A percentile compares a stretch with the other conserved stretches of the same genome.
Conservation (phyloP, 2,113 vertebrate genomes). For the Phalacrocorax brasilianus region DNA sequence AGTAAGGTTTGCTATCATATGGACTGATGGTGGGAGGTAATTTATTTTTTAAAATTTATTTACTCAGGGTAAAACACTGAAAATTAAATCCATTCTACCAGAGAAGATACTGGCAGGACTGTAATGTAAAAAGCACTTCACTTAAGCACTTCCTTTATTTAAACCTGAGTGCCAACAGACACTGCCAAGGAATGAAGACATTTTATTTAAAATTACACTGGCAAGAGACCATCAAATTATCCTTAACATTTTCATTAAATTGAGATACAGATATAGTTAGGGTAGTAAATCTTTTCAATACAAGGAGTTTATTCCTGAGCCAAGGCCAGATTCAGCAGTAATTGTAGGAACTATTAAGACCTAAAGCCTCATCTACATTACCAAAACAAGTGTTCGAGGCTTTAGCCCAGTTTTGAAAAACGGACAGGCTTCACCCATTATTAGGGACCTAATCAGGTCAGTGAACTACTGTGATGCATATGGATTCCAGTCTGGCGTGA, state of each 20-base stretch:
- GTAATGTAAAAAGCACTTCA: constrained; percentile 56
- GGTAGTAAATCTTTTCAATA: constrained; percentile 72
- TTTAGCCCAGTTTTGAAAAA: constrained; percentile 42
- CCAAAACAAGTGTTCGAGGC: constrained; percentile 56
- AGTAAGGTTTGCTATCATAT: constrained; percentile 12
- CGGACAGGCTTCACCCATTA: background rate
- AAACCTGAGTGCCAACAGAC: constrained; percentile 32
- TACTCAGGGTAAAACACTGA: constrained; percentile 43
- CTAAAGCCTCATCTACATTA: constrained; percentile 56
- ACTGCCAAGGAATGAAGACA: constrained; percentile 70
- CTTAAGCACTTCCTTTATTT: constrained; percentile 68
- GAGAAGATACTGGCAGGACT: constrained; percentile 42
- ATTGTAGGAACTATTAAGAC: constrained; percentile 43
- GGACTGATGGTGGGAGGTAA: background rate
- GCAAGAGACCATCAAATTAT: constrained; percentile 74
- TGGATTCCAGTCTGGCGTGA: background rate
- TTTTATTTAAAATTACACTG: constrained; percentile 78
- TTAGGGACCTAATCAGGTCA: background rate
- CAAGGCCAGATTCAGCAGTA: constrained; percentile 59
- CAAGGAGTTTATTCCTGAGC: constrained; percentile 65
- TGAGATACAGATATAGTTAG: constrained; percentile 73
- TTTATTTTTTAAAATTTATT: constrained; percentile 54
- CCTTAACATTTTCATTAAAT: constrained; percentile 80
- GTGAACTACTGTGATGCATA: background rate
- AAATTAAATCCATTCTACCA: constrained; percentile 57